Evolutionary conservation across 2,888 invertebrate genomes (phyloP).

Genomic region (Amiota communis): DNA sequence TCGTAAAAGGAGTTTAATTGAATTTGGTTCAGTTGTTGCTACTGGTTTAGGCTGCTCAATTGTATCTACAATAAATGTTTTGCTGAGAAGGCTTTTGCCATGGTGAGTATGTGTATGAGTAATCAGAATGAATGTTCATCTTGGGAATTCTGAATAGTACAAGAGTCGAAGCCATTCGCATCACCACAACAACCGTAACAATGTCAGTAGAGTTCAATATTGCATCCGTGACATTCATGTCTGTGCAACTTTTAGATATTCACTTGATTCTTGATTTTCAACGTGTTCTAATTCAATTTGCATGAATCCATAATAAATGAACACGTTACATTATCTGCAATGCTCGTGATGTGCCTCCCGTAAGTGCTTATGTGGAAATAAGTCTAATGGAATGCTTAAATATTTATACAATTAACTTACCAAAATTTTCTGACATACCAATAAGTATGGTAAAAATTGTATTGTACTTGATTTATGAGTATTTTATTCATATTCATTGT

Average conservation of each 20-base stretch:
- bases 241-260: slow-evolving; percentile 12
- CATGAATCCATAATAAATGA: slow-evolving; percentile 69
- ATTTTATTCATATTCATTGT: too few species aligned
- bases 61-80: slow-evolving; percentile 16
- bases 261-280: slow-evolving; percentile 23
- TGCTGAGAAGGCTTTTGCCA: neutral
- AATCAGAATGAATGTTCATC: slow-evolving; percentile 71
- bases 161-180: slow-evolving; percentile 29
- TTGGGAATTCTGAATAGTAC: slow-evolving; percentile 55
- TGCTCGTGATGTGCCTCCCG: slow-evolving; percentile 30
- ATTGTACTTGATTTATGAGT: too few species aligned
- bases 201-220: neutral
- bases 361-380: slow-evolving; percentile 37
- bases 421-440: too few species aligned
- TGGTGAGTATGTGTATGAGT: slow-evolving; percentile 53
- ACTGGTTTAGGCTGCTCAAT: neutral
- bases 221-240: neutral
- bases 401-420: slow-evolving; percentile 43
- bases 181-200: neutral
- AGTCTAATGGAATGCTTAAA: slow-evolving; percentile 57
- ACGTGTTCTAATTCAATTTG: slow-evolving; percentile 67
- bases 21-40: slow-evolving; percentile 47
- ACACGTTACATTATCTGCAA: slow-evolving; percentile 53
- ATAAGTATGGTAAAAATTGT: too few species aligned
- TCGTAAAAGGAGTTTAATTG: slow-evolving; percentile 55